A percentile compares a stretch with the other conserved stretches of the same genome.
Evolutionary conservation across 2,888 invertebrate species (phyloP).

Genomic region (Boloria selene): DNA sequence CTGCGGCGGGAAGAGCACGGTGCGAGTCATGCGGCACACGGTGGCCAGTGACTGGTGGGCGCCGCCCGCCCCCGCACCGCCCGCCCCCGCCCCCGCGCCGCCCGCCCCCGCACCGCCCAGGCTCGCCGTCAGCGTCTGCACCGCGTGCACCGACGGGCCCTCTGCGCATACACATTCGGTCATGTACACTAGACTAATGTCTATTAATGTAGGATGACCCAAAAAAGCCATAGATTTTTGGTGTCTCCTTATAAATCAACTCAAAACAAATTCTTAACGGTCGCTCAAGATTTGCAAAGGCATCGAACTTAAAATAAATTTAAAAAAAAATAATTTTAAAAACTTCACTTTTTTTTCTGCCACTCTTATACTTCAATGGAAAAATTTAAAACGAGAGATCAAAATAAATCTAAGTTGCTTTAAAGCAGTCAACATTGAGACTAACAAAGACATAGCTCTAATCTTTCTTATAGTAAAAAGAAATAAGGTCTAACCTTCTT

Average conservation of each 20-base stretch:
- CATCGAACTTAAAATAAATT: too few relatives aligned
- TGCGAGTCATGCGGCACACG: slow-evolving; percentile 95
- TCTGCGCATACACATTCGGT: slow-evolving; percentile 52
- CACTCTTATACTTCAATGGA: too few relatives aligned
- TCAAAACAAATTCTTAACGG: too few relatives aligned
- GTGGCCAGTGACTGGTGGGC: slow-evolving; percentile 96
- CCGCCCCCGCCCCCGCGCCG: slow-evolving; percentile 66
- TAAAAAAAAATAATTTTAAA: too few relatives aligned
- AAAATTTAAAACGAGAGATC: too few relatives aligned
- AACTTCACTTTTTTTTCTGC: too few relatives aligned
- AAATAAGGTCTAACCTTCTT: slow-evolving; percentile 73
- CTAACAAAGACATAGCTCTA: background rate
- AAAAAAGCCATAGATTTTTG: too few relatives aligned
- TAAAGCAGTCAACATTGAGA: background rate
- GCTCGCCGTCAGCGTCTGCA: slow-evolving; percentile 94
- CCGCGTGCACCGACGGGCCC: slow-evolving; percentile 87
- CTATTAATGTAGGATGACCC: too few relatives aligned
- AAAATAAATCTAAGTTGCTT: too few relatives aligned
- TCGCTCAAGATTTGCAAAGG: too few relatives aligned
- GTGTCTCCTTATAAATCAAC: too few relatives aligned
- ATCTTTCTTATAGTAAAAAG: background rate
- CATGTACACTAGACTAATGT: too few relatives aligned
- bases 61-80: slow-evolving; percentile 84
- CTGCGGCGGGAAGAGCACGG: slow-evolving; percentile 96
- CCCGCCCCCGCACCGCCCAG: slow-evolving; percentile 84